Percentiles rank a stretch among this genome's conserved stretches.
phyloP scores from a whole-genome alignment of 2,888 invertebrate species.

The Kuschelorhynchus macadamiae region DNA sequence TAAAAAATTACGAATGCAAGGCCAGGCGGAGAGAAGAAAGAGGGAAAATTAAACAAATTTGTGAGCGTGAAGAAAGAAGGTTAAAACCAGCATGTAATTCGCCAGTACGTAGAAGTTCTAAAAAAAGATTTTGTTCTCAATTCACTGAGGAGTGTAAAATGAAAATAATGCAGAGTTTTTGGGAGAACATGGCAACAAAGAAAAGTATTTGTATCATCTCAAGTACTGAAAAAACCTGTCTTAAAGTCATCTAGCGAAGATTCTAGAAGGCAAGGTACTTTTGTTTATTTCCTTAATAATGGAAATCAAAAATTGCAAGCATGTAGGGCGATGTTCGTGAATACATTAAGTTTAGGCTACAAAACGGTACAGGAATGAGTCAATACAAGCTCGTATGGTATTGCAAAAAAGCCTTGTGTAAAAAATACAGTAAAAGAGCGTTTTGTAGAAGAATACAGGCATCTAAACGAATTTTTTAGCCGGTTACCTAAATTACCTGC shows the following conservation, averaged over 20 bases:
- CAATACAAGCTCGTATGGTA: too few species aligned
- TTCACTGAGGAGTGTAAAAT: too few species aligned
- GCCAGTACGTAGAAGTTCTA: background rate
- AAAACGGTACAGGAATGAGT: too few species aligned
- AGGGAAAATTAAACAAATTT: too few species aligned
- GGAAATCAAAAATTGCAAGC: background rate
- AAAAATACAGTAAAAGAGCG: background rate
- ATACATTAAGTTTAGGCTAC: too few species aligned
- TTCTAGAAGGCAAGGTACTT: too few species aligned
- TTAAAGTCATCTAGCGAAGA: background rate
- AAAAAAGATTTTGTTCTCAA: background rate
- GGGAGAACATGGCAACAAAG: background rate
- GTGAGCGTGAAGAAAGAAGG: too few species aligned
- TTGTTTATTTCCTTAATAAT: background rate
- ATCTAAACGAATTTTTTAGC: background rate
- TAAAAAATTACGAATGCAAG: too few species aligned
- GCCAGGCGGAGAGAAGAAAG: too few species aligned
- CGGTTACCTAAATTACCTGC: slow-evolving; percentile 1
- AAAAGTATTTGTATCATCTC: background rate
- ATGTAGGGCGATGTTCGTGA: too few species aligned
- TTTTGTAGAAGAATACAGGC: background rate
- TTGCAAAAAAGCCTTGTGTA: slow-evolving; percentile 7
- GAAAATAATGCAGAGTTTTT: too few species aligned
- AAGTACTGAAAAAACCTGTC: background rate
- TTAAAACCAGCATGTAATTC: too few species aligned